These are phyloP conservation scores for Ovis canadensis DNA, from an alignment of 2,113 vertebrate genomes.

Conservation along the genomic window DNA sequence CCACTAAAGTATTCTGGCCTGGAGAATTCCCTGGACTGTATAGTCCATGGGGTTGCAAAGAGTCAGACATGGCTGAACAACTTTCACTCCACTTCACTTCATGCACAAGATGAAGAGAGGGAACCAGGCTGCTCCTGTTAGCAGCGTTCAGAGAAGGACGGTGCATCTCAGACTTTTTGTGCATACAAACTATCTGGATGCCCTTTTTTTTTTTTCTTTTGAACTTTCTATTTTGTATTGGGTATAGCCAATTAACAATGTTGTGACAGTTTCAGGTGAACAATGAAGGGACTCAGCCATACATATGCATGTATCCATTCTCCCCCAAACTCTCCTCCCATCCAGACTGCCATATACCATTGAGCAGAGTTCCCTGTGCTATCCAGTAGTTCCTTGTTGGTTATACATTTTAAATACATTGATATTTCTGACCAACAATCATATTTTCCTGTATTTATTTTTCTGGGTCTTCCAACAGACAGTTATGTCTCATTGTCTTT, in stretches of 20 bases:
- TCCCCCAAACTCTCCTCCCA: neutral
- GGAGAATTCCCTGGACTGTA: neutral
- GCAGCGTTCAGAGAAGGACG: fast-evolving
- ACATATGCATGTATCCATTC: neutral
- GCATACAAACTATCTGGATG: neutral
- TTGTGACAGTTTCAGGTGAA: neutral
- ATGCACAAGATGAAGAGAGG: neutral
- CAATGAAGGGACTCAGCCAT: neutral
- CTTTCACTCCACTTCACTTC: neutral
- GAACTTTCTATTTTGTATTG: neutral
- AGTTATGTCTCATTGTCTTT: neutral
- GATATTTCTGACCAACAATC: neutral
- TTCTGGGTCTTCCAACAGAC: neutral
- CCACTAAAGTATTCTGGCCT: neutral
- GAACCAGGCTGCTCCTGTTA: neutral
- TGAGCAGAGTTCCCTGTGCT: neutral
- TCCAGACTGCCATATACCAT: neutral
- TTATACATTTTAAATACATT: neutral
- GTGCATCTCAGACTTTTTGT: neutral
- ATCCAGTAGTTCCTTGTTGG: neutral
- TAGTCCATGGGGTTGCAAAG: neutral
- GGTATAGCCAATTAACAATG: neutral
- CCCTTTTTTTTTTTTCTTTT: neutral
- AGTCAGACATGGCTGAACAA: neutral
- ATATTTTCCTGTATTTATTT: neutral